A percentile compares a stretch with the other conserved stretches of the same genome.
Evolutionary conservation across 2,113 vertebrate genomes (phyloP).

Genomic region (Candoia aspera): DNA sequence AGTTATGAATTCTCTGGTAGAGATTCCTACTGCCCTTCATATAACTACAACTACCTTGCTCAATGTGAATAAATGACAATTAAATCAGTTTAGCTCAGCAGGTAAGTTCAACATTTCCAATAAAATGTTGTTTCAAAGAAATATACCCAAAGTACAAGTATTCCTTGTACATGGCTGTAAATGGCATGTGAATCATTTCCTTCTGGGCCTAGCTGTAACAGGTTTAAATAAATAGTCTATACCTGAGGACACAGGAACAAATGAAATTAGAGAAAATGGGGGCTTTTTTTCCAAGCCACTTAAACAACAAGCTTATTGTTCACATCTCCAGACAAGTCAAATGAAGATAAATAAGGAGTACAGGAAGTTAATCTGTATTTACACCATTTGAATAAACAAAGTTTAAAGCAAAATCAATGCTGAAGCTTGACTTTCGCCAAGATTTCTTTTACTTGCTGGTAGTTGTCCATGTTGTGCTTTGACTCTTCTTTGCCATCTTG

Average conservation of each 20-base stretch:
- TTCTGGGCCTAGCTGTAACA: conserved; percentile 41
- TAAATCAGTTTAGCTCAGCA: neutral
- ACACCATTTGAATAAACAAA: conserved; percentile 64
- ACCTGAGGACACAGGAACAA: conserved; percentile 34
- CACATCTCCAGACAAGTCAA: conserved; percentile 56
- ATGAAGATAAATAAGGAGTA: conserved; percentile 61
- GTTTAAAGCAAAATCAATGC: conserved; percentile 60
- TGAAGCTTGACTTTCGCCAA: conserved; percentile 54
- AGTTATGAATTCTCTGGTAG: neutral
- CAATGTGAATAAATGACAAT: neutral
- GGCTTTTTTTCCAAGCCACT: conserved; percentile 56
- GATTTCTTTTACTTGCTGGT: conserved; percentile 39
- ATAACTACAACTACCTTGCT: neutral
- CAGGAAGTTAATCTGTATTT: conserved; percentile 68
- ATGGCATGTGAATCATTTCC: conserved; percentile 45
- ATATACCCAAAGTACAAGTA: conserved; percentile 19
- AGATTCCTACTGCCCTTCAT: neutral
- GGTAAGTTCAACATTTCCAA: neutral
- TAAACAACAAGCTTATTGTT: conserved; percentile 66
- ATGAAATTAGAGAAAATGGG: conserved; percentile 33
- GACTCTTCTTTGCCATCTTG: conserved; percentile 44
- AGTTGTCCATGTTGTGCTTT: conserved; percentile 38
- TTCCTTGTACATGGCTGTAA: conserved; percentile 49
- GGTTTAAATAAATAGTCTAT: conserved; percentile 65
- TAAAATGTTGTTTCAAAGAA: neutral